A percentile compares a stretch with the other conserved stretches of the same genome.
phyloP scores from a whole-genome alignment of 2,797 vertebrate genomes.

The Lepilemur ruficaudatus region DNA sequence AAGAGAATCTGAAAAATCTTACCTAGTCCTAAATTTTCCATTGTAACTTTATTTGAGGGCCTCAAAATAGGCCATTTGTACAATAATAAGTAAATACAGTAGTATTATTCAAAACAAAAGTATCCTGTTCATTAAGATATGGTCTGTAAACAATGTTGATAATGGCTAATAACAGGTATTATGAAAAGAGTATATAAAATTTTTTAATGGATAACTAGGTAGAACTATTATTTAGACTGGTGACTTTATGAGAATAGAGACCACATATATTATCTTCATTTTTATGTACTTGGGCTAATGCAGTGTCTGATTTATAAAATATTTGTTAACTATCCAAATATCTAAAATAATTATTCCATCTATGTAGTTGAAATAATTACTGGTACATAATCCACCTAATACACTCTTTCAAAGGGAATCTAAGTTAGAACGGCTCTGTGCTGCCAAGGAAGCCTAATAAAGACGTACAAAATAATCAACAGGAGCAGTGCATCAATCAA shows the following conservation, averaged over 20 bases:
- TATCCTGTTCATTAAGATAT: background rate
- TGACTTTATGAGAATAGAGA: background rate
- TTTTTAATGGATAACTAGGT: background rate
- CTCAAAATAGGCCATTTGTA: background rate
- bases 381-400: background rate
- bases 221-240: background rate
- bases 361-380: background rate
- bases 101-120: background rate
- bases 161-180: background rate
- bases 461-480: constrained; percentile 60
- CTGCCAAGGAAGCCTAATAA: constrained; percentile 58
- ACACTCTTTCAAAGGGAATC: constrained; percentile 40
- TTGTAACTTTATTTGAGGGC: background rate
- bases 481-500: constrained; percentile 67
- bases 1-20: background rate
- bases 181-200: background rate
- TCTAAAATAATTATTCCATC: constrained; percentile 9
- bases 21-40: background rate
- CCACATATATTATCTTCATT: background rate
- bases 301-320: background rate
- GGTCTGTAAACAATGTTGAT: background rate
- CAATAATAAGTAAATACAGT: background rate
- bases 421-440: constrained; percentile 1
- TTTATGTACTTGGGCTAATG: background rate
- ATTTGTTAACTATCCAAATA: background rate